Evolutionary conservation across 2,888 invertebrate species (phyloP).

Genomic region (Barypeithes pellucidus): DNA sequence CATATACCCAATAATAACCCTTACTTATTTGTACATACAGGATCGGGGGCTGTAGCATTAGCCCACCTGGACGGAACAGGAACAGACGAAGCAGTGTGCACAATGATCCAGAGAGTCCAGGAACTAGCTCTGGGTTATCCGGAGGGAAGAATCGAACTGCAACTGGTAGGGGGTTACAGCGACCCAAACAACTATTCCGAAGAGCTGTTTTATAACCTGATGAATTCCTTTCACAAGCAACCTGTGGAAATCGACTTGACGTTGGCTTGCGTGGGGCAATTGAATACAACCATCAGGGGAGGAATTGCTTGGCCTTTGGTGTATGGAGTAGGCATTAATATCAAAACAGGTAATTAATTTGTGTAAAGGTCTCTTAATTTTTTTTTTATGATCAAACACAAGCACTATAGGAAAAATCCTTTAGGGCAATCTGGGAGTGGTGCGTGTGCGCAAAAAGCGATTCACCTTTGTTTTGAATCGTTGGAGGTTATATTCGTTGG

Average conservation of each 20-base stretch:
- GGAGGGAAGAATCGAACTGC: slow-evolving; percentile 87
- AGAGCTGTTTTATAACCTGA: slow-evolving; percentile 89
- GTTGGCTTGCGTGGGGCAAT: slow-evolving; percentile 91
- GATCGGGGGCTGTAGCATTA: slow-evolving; percentile 90
- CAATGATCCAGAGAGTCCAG: slow-evolving; percentile 87
- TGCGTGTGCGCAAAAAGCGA: too few species aligned
- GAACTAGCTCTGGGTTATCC: slow-evolving; percentile 85
- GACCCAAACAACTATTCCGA: slow-evolving; percentile 91
- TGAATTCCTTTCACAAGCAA: slow-evolving; percentile 92
- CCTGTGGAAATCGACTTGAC: slow-evolving; percentile 91
- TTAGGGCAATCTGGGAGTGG: too few species aligned
- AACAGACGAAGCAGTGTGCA: slow-evolving; percentile 85
- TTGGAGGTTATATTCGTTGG: too few species aligned
- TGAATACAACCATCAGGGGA: slow-evolving; percentile 88
- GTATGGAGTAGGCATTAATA: slow-evolving; percentile 91
- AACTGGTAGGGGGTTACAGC: slow-evolving; percentile 92
- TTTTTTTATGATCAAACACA: too few species aligned
- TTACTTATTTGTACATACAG: slow-evolving; percentile 18
- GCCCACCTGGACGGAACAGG: slow-evolving; percentile 90
- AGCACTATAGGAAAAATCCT: too few species aligned
- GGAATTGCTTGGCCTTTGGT: slow-evolving; percentile 90
- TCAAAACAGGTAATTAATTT: slow-evolving; percentile 85
- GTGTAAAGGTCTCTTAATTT: too few species aligned
- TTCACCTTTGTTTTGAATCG: too few species aligned
- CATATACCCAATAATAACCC: too few species aligned